Conservation (phyloP, 2,888 invertebrate genomes). For the Caenorhabditis auriculariae region DNA sequence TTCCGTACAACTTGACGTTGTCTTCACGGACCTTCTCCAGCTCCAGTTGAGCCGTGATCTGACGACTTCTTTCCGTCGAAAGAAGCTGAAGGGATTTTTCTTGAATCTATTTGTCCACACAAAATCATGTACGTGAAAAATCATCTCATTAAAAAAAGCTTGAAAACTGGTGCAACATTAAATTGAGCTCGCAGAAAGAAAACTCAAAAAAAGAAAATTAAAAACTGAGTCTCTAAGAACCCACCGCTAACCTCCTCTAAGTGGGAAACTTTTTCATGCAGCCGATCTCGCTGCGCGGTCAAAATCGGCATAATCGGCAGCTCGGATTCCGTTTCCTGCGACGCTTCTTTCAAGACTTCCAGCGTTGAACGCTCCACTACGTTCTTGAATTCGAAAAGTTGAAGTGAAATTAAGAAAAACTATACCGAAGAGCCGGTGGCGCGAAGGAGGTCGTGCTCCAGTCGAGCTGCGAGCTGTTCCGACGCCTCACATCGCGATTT, state of each 20-base stretch:
- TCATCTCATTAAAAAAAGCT: no score
- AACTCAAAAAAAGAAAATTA: background rate
- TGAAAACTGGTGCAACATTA: no score
- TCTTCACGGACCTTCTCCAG: conserved; percentile 67
- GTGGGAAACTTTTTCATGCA: conserved; percentile 46
- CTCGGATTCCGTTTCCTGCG: conserved; percentile 1
- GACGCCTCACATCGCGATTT: conserved; percentile 9
- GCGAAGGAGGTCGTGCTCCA: conserved; percentile 35
- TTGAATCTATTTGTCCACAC: no score
- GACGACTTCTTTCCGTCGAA: conserved; percentile 19
- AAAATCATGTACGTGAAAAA: no score
- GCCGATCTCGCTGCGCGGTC: conserved; percentile 68
- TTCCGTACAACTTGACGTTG: conserved; percentile 69
- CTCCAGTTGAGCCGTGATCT: conserved; percentile 64
- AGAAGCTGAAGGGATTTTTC: conserved; percentile 15
- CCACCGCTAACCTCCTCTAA: conserved; percentile 25
- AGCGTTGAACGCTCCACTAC: no score
- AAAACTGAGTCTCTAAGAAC: background rate
- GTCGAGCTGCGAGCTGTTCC: conserved; percentile 22
- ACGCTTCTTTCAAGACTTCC: no score
- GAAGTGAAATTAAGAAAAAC: no score
- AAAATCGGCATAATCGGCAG: conserved; percentile 63
- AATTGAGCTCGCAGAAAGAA: no score
- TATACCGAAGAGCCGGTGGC: no score
- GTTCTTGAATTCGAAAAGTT: no score